A percentile compares a stretch with the other conserved stretches of the same genome.
Evolutionary conservation across 2,797 vertebrate species (phyloP).

Genomic region (Centropyge bicolor): DNA sequence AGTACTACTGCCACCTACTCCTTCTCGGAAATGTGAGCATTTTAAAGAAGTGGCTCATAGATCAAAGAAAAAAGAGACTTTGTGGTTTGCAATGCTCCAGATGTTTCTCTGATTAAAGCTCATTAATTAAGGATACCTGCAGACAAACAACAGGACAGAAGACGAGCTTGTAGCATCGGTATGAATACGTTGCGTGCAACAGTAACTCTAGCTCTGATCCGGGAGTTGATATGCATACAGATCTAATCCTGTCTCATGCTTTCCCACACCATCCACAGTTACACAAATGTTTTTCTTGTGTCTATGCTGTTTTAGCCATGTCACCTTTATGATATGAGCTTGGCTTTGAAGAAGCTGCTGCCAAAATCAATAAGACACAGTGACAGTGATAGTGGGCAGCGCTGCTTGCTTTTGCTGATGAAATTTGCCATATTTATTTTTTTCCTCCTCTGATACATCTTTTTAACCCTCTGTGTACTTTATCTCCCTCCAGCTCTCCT

Average conservation of each 20-base stretch:
- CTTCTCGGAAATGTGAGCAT: background rate
- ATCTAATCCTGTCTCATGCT: conserved; percentile 50
- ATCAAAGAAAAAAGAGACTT: background rate
- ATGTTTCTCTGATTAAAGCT: background rate
- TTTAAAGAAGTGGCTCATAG: background rate
- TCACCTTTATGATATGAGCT: conserved; percentile 45
- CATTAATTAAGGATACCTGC: conserved; percentile 21
- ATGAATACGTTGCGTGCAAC: conserved; percentile 22
- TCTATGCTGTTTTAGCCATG: conserved; percentile 39
- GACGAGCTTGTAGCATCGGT: conserved; percentile 8
- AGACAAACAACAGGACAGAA: conserved; percentile 25
- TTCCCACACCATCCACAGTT: conserved; percentile 59
- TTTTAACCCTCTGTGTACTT: conserved; percentile 8
- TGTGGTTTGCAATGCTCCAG: background rate
- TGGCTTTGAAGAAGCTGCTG: conserved; percentile 18
- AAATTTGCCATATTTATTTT: conserved; percentile 14
- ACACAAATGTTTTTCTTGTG: conserved; percentile 58
- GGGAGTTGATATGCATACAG: conserved; percentile 35
- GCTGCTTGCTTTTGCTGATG: conserved; percentile 5
- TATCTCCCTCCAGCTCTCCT: conserved; percentile 82
- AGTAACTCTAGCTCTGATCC: conserved; percentile 43
- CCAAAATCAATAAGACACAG: conserved; percentile 35
- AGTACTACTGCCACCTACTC: background rate
- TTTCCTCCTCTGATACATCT: conserved; percentile 6
- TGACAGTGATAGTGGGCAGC: background rate